Evolutionary conservation across 92 coral and sea anemone genomes (phyloP).

Genomic region (Parazoanthus swiftii): DNA sequence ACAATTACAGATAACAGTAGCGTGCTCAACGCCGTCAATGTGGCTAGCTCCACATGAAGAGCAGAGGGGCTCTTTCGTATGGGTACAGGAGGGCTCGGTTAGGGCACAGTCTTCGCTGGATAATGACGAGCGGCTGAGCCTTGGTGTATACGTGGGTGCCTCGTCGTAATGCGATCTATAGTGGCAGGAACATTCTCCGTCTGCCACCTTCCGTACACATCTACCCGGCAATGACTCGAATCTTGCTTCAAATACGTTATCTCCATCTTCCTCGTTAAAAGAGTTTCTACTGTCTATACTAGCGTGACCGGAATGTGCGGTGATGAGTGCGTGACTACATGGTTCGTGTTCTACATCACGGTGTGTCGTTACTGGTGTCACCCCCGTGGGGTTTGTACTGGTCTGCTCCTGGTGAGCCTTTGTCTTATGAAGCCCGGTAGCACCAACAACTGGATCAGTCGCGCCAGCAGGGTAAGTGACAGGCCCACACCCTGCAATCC

Average conservation of each 20-base stretch:
- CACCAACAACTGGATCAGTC: constrained; percentile 21
- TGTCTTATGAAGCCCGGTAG: constrained; percentile 21
- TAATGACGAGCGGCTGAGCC: constrained; percentile 2
- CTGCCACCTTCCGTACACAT: neutral
- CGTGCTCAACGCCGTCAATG: neutral
- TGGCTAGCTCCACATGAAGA: neutral
- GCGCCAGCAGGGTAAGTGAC: constrained; percentile 30
- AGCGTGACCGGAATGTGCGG: neutral
- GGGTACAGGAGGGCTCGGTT: neutral
- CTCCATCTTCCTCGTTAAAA: neutral
- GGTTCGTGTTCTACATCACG: neutral
- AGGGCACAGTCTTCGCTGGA: constrained; percentile 6
- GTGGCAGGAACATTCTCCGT: constrained; percentile 27
- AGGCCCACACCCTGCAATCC: constrained; percentile 31
- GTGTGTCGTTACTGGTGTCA: neutral
- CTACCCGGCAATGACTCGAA: neutral
- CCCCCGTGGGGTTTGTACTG: neutral
- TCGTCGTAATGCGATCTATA: neutral
- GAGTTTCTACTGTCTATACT: constrained; percentile 14
- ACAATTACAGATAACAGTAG: constrained; percentile 27
- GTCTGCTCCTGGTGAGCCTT: constrained; percentile 1
- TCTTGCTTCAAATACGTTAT: neutral
- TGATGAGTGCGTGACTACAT: neutral
- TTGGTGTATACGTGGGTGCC: neutral
- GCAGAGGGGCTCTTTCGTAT: constrained; percentile 22